A percentile compares a stretch with the other conserved stretches of the same genome.
These are phyloP conservation scores for Solen grandis DNA, from an alignment of 1,140 invertebrate species.

Conservation along the genomic window DNA sequence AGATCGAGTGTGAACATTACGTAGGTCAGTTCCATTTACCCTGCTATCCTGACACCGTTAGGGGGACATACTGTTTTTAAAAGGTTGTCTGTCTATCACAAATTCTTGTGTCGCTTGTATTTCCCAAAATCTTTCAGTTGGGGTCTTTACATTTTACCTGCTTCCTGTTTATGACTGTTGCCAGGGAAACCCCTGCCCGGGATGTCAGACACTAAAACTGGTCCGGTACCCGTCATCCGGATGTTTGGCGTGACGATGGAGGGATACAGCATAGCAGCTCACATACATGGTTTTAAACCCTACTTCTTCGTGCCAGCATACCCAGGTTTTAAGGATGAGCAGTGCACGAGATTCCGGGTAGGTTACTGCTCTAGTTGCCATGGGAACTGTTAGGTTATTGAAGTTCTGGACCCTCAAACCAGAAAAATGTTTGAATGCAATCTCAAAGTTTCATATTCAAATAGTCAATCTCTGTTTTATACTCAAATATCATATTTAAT, in stretches of 20 bases:
- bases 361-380: conserved; percentile 66
- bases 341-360: conserved; percentile 89
- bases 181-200: conserved; percentile 86
- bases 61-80: neutral
- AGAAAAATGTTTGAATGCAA: no score
- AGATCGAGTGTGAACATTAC: conserved; percentile 93
- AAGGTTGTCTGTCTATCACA: neutral
- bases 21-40: conserved; percentile 82
- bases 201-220: conserved; percentile 90
- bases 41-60: neutral
- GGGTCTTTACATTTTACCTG: neutral
- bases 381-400: no score
- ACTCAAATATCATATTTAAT: no score
- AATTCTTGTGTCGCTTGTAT: neutral
- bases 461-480: no score
- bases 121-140: neutral
- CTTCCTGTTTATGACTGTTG: neutral
- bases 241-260: conserved; percentile 97
- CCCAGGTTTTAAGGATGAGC: conserved; percentile 85
- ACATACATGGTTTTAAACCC: conserved; percentile 98
- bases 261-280: conserved; percentile 97
- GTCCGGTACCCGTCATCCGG: conserved; percentile 94
- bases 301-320: conserved; percentile 97
- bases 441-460: no score
- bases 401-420: no score